Evolutionary conservation across 1,140 invertebrate genomes (phyloP), one percentile per base, ranked within the genome.

Genomic region (Globodera rostochiensis): DNA sequence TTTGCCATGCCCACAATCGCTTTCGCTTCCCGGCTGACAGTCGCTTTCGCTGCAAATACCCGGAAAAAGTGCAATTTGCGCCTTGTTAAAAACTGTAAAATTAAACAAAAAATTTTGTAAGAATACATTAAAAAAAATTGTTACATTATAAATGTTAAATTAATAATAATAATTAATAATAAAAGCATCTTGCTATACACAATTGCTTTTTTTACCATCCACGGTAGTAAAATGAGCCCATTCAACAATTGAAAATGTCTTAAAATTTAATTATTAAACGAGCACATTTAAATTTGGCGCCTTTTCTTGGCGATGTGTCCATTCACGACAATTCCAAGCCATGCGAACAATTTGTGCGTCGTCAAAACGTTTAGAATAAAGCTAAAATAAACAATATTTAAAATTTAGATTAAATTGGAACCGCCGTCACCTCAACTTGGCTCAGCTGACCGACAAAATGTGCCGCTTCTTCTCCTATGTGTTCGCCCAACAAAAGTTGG

Each of bases 161-260:
- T 25, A 25, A 25, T 25, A 25, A 25, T 25, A 25, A 25, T 25
- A 25, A 25, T 25, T 25, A 25, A 25, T 25, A 25, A 25, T 25
- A 25, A 25, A 25, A 25, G 25, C 25, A 64, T 19, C 36, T 64
- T 64, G 19, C 13, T 15, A 64, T 64, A 64, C 13, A 6, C 19
- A 64, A 19, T 21, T n/a, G n/a, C n/a, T n/a, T 53, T 6, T 9
- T 53, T 64, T 64, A 64, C 57, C 36, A 76, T 60, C 36, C 2
- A 76, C 47, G 13, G 50, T 76, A 2, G 36, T 76, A 21, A 76
- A 76, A 15, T 76, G 50, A 21, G 74, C n/a, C 74, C 74, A 76
- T 19, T 9, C 45, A 53, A 76, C 21, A n/a, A 64, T 13, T 64
- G 15, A 71, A 6, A 71, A 47, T 71, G 5, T n/a, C 36, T 47